These are phyloP conservation scores for Sebastiscus tertius DNA, from an alignment of 2,797 vertebrate species.

Conservation along the genomic window DNA sequence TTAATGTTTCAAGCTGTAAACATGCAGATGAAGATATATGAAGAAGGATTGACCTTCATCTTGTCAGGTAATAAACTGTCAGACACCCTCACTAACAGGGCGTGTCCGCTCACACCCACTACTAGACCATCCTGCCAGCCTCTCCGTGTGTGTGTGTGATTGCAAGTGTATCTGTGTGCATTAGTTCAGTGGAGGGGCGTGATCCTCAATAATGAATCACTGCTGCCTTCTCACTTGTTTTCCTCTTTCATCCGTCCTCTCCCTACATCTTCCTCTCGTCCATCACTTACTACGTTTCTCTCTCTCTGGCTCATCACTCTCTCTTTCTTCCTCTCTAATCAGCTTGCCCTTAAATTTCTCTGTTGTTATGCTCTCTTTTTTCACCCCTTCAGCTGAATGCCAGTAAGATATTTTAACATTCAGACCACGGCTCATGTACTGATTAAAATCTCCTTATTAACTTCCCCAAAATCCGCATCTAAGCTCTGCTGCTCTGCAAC, in stretches of 20 bases:
- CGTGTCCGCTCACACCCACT: conserved; percentile 24
- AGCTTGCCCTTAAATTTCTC: not conserved
- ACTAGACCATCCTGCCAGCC: not conserved
- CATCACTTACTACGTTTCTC: not conserved
- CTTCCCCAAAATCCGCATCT: not conserved
- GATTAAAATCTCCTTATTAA: not conserved
- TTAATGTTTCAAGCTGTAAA: conserved; percentile 22
- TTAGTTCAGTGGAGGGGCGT: not conserved
- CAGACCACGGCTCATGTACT: not conserved
- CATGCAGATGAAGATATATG: conserved; percentile 33
- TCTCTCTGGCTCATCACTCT: not conserved
- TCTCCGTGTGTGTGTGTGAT: not conserved
- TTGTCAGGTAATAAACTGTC: conserved; percentile 36
- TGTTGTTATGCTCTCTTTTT: not conserved
- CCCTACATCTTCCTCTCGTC: not conserved
- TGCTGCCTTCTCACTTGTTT: conserved; percentile 5
- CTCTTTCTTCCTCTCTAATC: not conserved
- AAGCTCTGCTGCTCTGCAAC: not conserved
- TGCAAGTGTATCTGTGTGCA: not conserved
- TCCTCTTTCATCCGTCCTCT: not conserved
- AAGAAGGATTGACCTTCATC: conserved; percentile 39
- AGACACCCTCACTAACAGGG: conserved; percentile 3
- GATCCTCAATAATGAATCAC: conserved; percentile 28
- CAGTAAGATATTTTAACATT: not conserved
- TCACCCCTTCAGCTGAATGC: not conserved